Evolutionary conservation across 2,888 invertebrate genomes (phyloP).

Genomic region (Dolomedes plantarius): DNA sequence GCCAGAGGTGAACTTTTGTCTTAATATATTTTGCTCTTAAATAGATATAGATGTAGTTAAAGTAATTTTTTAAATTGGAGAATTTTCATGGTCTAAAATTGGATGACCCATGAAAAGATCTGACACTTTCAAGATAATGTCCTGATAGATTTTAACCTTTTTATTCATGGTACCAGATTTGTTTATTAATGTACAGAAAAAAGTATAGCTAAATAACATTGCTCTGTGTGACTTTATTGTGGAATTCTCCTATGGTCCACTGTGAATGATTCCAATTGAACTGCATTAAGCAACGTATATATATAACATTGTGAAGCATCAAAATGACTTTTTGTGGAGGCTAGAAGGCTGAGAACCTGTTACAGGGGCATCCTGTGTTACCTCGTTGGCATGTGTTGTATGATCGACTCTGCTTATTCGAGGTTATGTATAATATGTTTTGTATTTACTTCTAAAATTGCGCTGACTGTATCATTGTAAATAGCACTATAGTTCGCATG

Average conservation of each 20-base stretch:
- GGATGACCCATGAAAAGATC: neutral
- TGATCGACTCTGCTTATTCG: constrained; percentile 39
- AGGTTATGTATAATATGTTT: constrained; percentile 55
- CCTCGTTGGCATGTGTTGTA: constrained; percentile 47
- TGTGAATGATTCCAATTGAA: constrained; percentile 51
- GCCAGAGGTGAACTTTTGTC: neutral
- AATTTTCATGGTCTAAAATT: neutral
- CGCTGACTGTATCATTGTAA: constrained; percentile 71
- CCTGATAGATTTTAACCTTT: constrained; percentile 33
- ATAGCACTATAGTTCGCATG: constrained; percentile 71
- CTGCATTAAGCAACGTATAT: constrained; percentile 22
- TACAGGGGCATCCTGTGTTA: constrained; percentile 56
- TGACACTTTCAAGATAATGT: constrained; percentile 20
- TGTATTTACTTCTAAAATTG: constrained; percentile 69
- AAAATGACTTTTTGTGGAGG: constrained; percentile 34
- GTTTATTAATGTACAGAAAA: constrained; percentile 25
- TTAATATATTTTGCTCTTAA: neutral
- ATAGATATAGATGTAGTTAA: neutral
- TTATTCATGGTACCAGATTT: neutral
- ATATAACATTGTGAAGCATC: constrained; percentile 67
- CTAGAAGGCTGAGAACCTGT: constrained; percentile 42
- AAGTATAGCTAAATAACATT: constrained; percentile 63
- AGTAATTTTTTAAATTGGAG: neutral
- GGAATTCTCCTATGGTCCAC: constrained; percentile 39
- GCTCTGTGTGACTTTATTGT: constrained; percentile 54